Percentiles rank a stretch among this genome's conserved stretches.
phyloP scores from a whole-genome alignment of 2,888 invertebrate species.

The Rhaphigaster nebulosa region DNA sequence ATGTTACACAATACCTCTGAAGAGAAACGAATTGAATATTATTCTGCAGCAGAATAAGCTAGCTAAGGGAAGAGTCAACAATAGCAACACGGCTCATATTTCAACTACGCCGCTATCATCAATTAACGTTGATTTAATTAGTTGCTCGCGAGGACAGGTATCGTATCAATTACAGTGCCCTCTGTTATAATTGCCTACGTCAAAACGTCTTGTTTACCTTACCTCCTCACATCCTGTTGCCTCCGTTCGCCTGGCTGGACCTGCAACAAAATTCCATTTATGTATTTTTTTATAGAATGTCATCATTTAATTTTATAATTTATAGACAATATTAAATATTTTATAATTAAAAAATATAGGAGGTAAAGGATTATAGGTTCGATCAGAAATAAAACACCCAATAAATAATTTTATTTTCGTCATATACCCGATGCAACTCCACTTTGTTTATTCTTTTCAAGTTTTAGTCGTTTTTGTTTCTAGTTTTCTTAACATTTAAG shows the following conservation, averaged over 20 bases:
- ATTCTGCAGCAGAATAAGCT: neutral
- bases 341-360: no score
- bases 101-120: constrained; percentile 1
- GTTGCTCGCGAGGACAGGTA: neutral
- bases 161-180: neutral
- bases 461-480: no score
- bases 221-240: neutral
- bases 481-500: no score
- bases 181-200: neutral
- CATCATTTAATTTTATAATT: no score
- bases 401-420: no score
- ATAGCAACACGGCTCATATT: neutral
- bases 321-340: no score
- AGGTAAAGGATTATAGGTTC: no score
- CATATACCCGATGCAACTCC: no score
- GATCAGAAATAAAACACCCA: no score
- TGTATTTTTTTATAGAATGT: no score
- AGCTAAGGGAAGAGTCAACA: neutral
- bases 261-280: neutral
- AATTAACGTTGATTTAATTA: constrained; percentile 26
- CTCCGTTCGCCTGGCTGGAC: neutral
- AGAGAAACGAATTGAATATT: neutral
- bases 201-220: neutral
- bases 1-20: neutral
- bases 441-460: no score